These are phyloP conservation scores for Potamilus streckersoni DNA, from an alignment of 1,140 invertebrate genomes.

Conservation along the genomic window DNA sequence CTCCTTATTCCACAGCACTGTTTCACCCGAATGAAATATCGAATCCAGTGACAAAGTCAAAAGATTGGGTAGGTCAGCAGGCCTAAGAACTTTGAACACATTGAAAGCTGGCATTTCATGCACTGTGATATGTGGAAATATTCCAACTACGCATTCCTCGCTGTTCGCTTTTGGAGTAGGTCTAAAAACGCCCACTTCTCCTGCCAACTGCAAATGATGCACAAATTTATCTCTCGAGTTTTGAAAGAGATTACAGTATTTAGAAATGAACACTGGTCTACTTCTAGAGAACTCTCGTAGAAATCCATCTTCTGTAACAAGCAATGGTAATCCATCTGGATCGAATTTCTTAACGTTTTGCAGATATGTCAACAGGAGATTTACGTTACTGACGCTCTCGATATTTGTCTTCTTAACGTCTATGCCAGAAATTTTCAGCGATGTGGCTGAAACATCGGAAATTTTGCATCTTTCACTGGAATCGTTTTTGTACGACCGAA, in stretches of 20 bases:
- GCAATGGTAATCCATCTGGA: conserved; percentile 5
- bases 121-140: not conserved
- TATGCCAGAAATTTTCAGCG: not conserved
- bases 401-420: conserved; percentile 7
- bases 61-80: not conserved
- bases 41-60: too few species aligned
- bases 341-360: not conserved
- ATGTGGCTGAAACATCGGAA: not conserved
- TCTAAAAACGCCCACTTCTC: not conserved
- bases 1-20: too few species aligned
- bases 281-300: too few species aligned
- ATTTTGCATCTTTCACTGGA: conserved; percentile 6
- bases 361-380: not conserved
- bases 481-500: conserved; percentile 12
- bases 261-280: not conserved
- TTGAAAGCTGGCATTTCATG: too few species aligned
- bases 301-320: conserved; percentile 16
- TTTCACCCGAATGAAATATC: too few species aligned
- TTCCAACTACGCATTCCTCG: not conserved
- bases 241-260: conserved; percentile 2
- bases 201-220: not conserved
- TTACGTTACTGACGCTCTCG: conserved; percentile 1
- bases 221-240: conserved; percentile 2
- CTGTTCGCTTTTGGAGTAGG: not conserved
- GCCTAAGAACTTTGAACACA: not conserved